Evolutionary conservation across 2,888 invertebrate genomes (phyloP), one percentile per base, ranked within the genome.

Genomic region (Carcina quercana): DNA sequence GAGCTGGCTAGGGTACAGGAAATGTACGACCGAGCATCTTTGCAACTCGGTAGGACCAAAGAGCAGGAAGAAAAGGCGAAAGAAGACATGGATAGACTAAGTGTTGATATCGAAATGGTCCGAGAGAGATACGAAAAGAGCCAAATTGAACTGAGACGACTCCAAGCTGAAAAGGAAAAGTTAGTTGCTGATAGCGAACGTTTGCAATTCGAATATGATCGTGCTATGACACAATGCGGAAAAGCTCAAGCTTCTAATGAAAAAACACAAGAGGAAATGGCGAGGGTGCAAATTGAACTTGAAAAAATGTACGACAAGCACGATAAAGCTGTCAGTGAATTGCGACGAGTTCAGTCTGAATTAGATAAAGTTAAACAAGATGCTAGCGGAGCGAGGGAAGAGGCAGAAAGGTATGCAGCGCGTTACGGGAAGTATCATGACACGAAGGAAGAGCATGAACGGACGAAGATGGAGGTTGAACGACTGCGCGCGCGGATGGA

Each of bases 281-380:
- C 94, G 1, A 86, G 95, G 52, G 88, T 95, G 52, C 93, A 95
- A 60, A 86, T 94, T 30, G 96, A 96, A 74, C 86, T 94, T 25
- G 96, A 96, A 63, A 96, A 95, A 71, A 91, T 94, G 86, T 93
- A 94, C 56, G 96, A 96, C 57, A 95, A 95, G 52, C 93, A 94
- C 57, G 96, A 96, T 49, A 92, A 94, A 62, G 88, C 90, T 34
- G 92, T 95, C 49, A 86, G 89, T 7, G 96, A 96, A 55, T 84
- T 95, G 42, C 86, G 95, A 44, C 91, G 93, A 62, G 88, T 94
- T 6, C 94, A 95, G 58, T 88, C 88, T 1, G 93, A 94, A 50
- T 84, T 91, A 32, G 93, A 91, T 38, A 86, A 90, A 51, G 78
- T 88, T 12, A 87, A 89, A 35, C 74, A 86, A 40, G 93, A 93